phyloP scores from a whole-genome alignment of 2,888 invertebrate genomes.

The Caenorhabditis becei region DNA sequence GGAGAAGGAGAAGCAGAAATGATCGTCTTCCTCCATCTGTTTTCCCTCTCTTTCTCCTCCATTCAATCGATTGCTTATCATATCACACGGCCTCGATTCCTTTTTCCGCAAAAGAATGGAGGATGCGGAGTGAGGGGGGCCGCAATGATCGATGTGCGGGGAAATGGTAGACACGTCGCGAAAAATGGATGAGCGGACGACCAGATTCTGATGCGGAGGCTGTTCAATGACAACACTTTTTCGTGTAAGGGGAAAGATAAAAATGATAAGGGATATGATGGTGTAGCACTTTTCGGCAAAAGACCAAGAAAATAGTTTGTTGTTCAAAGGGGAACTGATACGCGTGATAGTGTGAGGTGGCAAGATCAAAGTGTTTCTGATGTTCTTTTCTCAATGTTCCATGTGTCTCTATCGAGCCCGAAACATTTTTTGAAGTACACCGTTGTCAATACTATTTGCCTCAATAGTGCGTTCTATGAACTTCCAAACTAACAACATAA shows the following conservation, averaged over 20 bases:
- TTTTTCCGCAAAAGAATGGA: conserved; percentile 12
- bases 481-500: too few species aligned
- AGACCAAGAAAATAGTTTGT: background rate
- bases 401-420: too few species aligned
- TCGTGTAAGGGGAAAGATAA: too few species aligned
- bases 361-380: too few species aligned
- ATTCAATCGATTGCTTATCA: conserved; percentile 51
- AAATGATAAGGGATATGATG: background rate
- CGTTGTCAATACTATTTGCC: too few species aligned
- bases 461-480: too few species aligned
- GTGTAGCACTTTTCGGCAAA: background rate
- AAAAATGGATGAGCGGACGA: too few species aligned
- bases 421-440: too few species aligned
- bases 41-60: background rate
- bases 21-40: background rate
- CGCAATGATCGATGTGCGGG: background rate
- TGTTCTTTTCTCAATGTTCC: too few species aligned
- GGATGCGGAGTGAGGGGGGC: background rate
- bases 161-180: background rate
- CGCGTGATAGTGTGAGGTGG: too few species aligned
- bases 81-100: conserved; percentile 57
- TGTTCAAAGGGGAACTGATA: too few species aligned
- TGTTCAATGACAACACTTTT: too few species aligned
- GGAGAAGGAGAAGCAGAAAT: conserved; percentile 14
- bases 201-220: background rate